Evolutionary conservation across 2,888 invertebrate species (phyloP).

Genomic region (Pollenia angustigena): DNA sequence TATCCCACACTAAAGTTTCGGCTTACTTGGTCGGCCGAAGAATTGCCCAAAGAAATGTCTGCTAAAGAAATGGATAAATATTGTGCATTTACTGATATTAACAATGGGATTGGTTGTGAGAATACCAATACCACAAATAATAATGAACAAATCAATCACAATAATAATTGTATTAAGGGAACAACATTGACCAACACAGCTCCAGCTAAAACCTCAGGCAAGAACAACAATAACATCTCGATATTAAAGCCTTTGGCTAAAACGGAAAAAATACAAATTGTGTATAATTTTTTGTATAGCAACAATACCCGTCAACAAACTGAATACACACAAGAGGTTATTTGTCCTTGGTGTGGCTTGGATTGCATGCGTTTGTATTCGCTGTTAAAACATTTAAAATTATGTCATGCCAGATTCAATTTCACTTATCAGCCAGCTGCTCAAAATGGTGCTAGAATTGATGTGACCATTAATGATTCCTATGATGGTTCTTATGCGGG

Average conservation of each 20-base stretch:
- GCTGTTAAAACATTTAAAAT: conserved; percentile 95
- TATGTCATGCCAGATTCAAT: conserved; percentile 96
- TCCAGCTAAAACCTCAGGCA: conserved; percentile 31
- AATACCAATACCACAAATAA: conserved; percentile 67
- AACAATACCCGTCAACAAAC: conserved; percentile 98
- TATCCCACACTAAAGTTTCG: conserved; percentile 93
- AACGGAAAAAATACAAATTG: conserved; percentile 89
- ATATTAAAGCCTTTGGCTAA: conserved; percentile 64
- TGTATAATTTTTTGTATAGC: conserved; percentile 98
- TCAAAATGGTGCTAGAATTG: conserved; percentile 91
- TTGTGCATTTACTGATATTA: conserved; percentile 74
- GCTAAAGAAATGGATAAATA: conserved; percentile 79
- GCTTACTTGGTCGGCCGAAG: conserved; percentile 91
- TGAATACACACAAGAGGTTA: conserved; percentile 95
- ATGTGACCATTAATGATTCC: conserved; percentile 97
- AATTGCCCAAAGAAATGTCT: conserved; percentile 79
- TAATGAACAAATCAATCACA: conserved; percentile 78
- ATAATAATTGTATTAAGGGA: conserved; percentile 79
- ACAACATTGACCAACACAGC: conserved; percentile 31
- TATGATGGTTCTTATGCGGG: conserved; percentile 98
- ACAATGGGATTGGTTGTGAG: conserved; percentile 57
- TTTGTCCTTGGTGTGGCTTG: conserved; percentile 98
- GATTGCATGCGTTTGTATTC: conserved; percentile 95
- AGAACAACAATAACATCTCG: conserved; percentile 66
- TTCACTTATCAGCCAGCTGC: conserved; percentile 89